phyloP scores from a whole-genome alignment of 2,797 vertebrate species.

The Threskiornis aethiopicus region DNA sequence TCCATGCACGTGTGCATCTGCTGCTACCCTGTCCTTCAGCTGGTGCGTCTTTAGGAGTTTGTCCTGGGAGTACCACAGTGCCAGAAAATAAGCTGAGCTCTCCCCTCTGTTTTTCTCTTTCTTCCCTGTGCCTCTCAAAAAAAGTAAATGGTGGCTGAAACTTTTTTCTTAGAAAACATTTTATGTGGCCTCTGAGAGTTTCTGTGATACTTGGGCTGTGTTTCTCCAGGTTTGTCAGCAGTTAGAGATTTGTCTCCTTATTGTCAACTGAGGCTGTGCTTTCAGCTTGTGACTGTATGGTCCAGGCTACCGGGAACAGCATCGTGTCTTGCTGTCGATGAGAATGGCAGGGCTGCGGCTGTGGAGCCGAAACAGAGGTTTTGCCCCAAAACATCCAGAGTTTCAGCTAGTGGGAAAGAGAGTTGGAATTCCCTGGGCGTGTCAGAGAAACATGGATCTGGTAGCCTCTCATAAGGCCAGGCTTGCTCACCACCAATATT shows the following conservation, averaged over 20 bases:
- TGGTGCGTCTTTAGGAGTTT: not conserved
- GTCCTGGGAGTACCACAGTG: not conserved
- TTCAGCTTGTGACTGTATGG: not conserved
- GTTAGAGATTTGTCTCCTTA: not conserved
- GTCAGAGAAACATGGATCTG: not conserved
- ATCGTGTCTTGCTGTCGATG: not conserved
- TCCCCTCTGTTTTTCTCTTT: accelerated
- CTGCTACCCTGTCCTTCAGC: not conserved
- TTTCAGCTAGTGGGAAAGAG: not conserved
- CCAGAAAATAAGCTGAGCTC: not conserved
- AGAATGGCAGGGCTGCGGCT: not conserved
- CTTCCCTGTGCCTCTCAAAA: not conserved
- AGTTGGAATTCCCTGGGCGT: not conserved
- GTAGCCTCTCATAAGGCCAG: not conserved
- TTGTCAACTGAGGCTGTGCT: not conserved
- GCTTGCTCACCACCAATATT: not conserved
- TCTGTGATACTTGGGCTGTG: not conserved
- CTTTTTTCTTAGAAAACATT: not conserved
- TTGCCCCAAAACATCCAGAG: not conserved
- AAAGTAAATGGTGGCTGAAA: not conserved
- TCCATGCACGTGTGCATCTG: accelerated
- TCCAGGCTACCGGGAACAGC: not conserved
- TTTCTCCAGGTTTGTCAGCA: not conserved
- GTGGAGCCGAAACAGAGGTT: not conserved
- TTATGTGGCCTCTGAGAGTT: not conserved